Percentiles rank a stretch among this genome's conserved stretches.
phyloP scores from a whole-genome alignment of 2,888 invertebrate genomes.

The Caenorhabditis sp. region DNA sequence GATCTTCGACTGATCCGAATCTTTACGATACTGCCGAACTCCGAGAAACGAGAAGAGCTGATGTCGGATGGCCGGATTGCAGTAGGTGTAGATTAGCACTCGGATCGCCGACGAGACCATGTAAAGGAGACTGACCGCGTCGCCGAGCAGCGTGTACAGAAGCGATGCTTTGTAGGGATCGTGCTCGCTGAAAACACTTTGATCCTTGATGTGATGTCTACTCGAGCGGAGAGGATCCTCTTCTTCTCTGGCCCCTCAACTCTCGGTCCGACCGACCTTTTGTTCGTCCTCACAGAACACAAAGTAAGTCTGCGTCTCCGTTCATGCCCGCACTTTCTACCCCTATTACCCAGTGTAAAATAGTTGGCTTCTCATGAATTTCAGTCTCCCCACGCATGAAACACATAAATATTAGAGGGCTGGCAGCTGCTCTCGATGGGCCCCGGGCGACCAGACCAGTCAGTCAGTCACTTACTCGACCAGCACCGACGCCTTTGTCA shows the following conservation, averaged over 20 bases:
- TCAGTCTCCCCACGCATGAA: background rate
- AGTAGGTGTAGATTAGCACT: constrained; percentile 71
- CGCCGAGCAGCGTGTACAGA: constrained; percentile 71
- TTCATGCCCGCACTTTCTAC: background rate
- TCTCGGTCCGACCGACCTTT: background rate
- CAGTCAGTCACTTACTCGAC: constrained; percentile 56
- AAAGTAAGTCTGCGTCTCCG: too few relatives aligned
- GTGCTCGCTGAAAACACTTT: constrained; percentile 54
- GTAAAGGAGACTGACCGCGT: constrained; percentile 67
- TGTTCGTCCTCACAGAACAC: too few relatives aligned
- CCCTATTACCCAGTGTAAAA: background rate
- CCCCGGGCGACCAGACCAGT: too few relatives aligned
- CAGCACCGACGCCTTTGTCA: constrained; percentile 59
- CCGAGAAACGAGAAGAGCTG: constrained; percentile 46
- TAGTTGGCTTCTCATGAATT: background rate
- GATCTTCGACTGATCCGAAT: constrained; percentile 39
- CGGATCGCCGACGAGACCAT: constrained; percentile 69
- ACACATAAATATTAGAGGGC: background rate
- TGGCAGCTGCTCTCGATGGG: background rate
- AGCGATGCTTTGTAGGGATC: constrained; percentile 69
- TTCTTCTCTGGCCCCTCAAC: background rate
- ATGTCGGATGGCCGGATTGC: constrained; percentile 60
- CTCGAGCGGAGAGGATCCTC: background rate
- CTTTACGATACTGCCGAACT: constrained; percentile 26
- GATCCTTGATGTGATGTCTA: background rate